Evolutionary conservation across 2,797 vertebrate genomes (phyloP).

Genomic region (Dipus sagitta): DNA sequence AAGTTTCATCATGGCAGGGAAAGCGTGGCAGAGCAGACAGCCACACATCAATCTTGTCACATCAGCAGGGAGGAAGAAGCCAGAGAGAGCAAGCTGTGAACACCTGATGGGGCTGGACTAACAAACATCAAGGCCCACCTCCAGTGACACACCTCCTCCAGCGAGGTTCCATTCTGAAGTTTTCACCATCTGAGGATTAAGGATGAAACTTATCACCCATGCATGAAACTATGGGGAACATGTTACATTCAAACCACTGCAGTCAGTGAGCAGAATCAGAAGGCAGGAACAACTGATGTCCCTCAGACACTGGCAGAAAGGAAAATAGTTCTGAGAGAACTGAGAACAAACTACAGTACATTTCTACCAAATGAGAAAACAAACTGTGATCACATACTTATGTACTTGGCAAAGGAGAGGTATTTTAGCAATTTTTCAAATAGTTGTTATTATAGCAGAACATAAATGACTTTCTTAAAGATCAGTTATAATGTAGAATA

Average conservation of each 20-base stretch:
- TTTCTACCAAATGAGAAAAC: background rate
- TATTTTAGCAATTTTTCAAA: background rate
- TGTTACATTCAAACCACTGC: background rate
- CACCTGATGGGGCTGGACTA: no score
- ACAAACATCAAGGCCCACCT: no score
- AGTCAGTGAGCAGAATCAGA: background rate
- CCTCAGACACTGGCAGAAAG: background rate
- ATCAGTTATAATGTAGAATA: background rate
- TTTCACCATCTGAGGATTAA: no score
- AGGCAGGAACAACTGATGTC: background rate
- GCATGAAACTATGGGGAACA: no score
- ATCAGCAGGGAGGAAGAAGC: no score
- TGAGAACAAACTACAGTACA: background rate
- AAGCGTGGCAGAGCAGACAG: no score
- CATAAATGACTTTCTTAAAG: background rate
- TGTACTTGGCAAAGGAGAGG: background rate
- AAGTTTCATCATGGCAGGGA: no score
- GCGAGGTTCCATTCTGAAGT: no score
- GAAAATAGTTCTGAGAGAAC: background rate
- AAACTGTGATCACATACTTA: background rate
- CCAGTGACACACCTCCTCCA: no score
- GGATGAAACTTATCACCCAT: no score
- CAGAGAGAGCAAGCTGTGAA: background rate
- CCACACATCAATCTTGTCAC: no score
- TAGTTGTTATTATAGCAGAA: background rate